Conservation (phyloP, 2,888 invertebrate genomes). For the Toxonevra muliebris region DNA sequence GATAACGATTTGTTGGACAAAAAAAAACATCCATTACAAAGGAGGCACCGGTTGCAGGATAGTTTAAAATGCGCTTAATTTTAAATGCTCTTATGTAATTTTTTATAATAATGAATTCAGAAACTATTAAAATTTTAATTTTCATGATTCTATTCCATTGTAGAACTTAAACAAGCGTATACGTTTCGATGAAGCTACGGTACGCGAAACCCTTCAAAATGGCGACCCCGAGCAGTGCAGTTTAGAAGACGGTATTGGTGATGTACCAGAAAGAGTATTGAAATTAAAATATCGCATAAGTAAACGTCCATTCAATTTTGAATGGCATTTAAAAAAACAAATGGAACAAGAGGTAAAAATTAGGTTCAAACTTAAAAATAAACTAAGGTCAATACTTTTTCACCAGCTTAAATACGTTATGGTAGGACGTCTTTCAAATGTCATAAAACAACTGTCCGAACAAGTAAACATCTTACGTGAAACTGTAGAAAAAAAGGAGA, state of each 20-base stretch:
- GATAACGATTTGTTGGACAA: too few relatives aligned
- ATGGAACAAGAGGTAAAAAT: too few relatives aligned
- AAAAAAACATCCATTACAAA: too few relatives aligned
- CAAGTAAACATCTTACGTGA: conserved; percentile 47
- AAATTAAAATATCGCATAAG: conserved; percentile 52
- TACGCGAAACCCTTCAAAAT: conserved; percentile 42
- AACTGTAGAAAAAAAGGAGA: conserved; percentile 54
- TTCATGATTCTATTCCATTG: conserved; percentile 24
- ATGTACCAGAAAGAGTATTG: conserved; percentile 33
- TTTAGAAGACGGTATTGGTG: conserved; percentile 18
- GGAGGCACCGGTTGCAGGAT: too few relatives aligned
- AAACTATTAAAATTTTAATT: too few relatives aligned
- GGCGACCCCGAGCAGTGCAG: conserved; percentile 34
- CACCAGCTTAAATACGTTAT: conserved; percentile 49
- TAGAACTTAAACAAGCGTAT: conserved; percentile 56
- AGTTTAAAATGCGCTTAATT: too few relatives aligned
- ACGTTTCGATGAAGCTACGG: conserved; percentile 47
- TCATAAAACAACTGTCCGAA: conserved; percentile 40
- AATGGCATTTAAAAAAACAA: conserved; percentile 48
- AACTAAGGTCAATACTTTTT: neutral
- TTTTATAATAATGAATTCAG: too few relatives aligned
- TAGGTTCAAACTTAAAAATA: neutral
- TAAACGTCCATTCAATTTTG: conserved; percentile 46
- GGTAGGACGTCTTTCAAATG: conserved; percentile 43
- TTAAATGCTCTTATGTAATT: too few relatives aligned